A percentile compares a stretch with the other conserved stretches of the same genome.
Conservation (phyloP, 2,797 vertebrate genomes). For the Antrozous pallidus region DNA sequence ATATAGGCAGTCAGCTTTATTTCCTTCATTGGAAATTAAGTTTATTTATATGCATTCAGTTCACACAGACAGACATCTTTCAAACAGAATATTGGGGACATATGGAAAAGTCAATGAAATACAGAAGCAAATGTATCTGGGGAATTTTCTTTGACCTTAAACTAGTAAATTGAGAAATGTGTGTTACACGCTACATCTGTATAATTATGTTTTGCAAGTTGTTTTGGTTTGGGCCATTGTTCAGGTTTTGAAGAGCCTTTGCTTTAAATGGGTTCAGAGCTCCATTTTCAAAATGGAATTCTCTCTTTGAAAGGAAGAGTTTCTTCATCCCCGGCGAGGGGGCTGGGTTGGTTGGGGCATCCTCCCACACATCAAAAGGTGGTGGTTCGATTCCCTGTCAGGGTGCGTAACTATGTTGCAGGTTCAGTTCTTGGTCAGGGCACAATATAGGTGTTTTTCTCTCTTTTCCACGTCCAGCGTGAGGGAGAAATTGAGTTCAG, state of each 20-base stretch:
- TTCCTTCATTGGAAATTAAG: neutral
- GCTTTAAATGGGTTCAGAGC: slow-evolving; percentile 42
- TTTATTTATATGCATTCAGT: neutral
- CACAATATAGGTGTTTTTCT: no score
- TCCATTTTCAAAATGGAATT: slow-evolving; percentile 64
- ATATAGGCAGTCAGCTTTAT: neutral
- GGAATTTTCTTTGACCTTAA: slow-evolving; percentile 43
- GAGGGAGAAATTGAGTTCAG: no score
- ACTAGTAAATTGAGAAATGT: slow-evolving; percentile 42
- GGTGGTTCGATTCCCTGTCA: neutral
- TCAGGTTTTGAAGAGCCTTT: slow-evolving; percentile 58
- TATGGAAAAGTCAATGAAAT: slow-evolving; percentile 26
- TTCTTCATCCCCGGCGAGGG: neutral
- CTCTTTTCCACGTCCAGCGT: no score
- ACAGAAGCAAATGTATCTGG: neutral
- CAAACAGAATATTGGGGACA: neutral
- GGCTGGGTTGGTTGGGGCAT: neutral
- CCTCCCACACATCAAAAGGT: neutral
- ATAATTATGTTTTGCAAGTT: slow-evolving; percentile 38
- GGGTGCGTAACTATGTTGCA: neutral
- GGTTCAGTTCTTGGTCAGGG: neutral
- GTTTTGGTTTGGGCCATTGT: slow-evolving; percentile 47
- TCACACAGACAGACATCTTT: slow-evolving; percentile 14
- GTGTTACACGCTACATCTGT: slow-evolving; percentile 30
- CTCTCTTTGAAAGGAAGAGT: slow-evolving; percentile 39